Percentiles rank a stretch among this genome's conserved stretches.
phyloP scores from a whole-genome alignment of 1,140 invertebrate species.

The Bombus cullumanus region DNA sequence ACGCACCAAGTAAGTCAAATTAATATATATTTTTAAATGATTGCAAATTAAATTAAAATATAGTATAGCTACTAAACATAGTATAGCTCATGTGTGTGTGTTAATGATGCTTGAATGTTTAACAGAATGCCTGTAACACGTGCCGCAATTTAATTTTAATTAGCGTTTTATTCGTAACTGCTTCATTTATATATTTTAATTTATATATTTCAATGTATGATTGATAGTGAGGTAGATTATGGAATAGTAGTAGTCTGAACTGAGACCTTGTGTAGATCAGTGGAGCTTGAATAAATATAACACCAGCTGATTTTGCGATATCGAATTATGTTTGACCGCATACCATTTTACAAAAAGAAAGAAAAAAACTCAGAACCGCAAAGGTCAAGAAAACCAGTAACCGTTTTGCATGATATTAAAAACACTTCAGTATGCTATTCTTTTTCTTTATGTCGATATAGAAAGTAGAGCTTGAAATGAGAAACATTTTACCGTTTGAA shows the following conservation, averaged over 20 bases:
- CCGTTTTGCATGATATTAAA: background rate
- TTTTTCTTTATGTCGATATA: background rate
- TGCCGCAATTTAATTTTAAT: background rate
- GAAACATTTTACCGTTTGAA: background rate
- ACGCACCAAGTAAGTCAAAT: constrained; percentile 77
- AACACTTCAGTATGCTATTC: background rate
- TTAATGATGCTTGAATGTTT: background rate
- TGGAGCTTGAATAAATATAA: constrained; percentile 30
- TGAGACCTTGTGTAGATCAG: constrained; percentile 31
- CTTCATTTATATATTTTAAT: background rate
- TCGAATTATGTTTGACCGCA: constrained; percentile 38
- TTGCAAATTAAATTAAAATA: constrained; percentile 12
- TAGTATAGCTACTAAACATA: too few relatives aligned
- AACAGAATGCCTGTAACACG: background rate
- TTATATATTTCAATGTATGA: background rate
- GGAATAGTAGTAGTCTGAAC: background rate
- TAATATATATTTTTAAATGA: constrained; percentile 16
- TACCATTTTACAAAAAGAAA: constrained; percentile 14
- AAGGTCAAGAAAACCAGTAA: constrained; percentile 24
- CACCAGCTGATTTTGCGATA: constrained; percentile 42
- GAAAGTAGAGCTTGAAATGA: background rate
- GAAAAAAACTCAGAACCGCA: constrained; percentile 12
- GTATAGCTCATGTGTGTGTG: background rate
- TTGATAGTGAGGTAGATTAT: background rate
- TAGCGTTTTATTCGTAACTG: background rate